Evolutionary conservation across 2,113 vertebrate genomes (phyloP).

Genomic region (Ginglymostoma cirratum): DNA sequence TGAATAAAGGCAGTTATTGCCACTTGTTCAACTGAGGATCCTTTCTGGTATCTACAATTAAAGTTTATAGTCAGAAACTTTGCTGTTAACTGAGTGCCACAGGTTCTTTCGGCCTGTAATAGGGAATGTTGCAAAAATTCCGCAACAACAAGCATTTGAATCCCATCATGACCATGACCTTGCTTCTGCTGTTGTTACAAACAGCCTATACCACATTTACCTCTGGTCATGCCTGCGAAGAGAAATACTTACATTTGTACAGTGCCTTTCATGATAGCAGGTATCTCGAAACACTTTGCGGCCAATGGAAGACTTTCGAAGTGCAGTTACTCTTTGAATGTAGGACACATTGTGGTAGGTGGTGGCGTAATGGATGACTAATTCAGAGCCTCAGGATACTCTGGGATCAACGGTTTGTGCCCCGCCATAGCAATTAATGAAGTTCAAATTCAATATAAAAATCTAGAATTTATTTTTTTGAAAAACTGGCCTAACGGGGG

Average conservation of each 20-base stretch:
- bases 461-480: no score
- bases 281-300: not conserved
- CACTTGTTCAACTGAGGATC: not conserved
- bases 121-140: not conserved
- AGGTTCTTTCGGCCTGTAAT: not conserved
- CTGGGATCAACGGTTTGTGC: no score
- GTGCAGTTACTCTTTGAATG: not conserved
- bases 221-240: not conserved
- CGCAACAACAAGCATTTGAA: not conserved
- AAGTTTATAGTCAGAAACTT: not conserved
- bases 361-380: no score
- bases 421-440: no score
- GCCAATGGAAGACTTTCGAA: not conserved
- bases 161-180: no score
- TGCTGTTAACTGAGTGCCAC: not conserved
- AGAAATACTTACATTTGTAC: not conserved
- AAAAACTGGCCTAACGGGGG: no score
- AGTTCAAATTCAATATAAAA: no score
- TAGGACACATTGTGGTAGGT: not conserved
- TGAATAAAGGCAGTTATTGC: not conserved
- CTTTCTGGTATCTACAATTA: not conserved
- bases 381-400: no score
- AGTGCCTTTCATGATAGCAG: not conserved
- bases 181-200: not conserved
- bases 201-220: not conserved